Conservation (phyloP, 2,113 vertebrate genomes). For the Pollimyrus isidori region DNA sequence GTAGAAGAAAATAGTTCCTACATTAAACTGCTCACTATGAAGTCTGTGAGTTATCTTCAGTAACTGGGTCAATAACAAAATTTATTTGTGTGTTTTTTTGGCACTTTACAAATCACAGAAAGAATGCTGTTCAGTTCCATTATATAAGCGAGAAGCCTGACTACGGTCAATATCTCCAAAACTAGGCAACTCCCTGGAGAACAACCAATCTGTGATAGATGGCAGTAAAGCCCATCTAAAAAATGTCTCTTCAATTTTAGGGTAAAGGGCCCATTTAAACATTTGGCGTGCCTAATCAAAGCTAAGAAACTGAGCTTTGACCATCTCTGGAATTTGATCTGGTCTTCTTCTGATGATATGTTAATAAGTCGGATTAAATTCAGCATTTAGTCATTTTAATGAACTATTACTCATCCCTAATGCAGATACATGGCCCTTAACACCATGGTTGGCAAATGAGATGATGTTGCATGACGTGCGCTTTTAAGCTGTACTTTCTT, state of each 20-base stretch:
- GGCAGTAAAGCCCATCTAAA: neutral
- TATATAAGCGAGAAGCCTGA: neutral
- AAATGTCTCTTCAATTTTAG: neutral
- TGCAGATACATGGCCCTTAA: neutral
- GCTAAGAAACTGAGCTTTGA: neutral
- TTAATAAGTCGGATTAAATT: neutral
- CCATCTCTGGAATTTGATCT: neutral
- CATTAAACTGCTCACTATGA: too few relatives aligned
- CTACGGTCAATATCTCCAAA: neutral
- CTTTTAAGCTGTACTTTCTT: neutral
- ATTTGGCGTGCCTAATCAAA: neutral
- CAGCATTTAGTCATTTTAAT: neutral
- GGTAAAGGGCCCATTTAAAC: neutral
- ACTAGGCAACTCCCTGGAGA: neutral
- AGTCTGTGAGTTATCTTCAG: too few relatives aligned
- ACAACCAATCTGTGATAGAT: neutral
- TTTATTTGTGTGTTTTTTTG: neutral
- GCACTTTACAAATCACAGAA: neutral
- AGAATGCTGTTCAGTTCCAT: neutral
- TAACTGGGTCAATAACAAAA: too few relatives aligned
- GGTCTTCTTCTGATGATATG: neutral
- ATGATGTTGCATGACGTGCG: slow-evolving; percentile 23
- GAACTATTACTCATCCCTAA: neutral
- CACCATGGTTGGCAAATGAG: neutral
- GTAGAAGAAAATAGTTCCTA: too few relatives aligned